Conservation (phyloP, 2,888 invertebrate species). For the Melolontha melolontha region DNA sequence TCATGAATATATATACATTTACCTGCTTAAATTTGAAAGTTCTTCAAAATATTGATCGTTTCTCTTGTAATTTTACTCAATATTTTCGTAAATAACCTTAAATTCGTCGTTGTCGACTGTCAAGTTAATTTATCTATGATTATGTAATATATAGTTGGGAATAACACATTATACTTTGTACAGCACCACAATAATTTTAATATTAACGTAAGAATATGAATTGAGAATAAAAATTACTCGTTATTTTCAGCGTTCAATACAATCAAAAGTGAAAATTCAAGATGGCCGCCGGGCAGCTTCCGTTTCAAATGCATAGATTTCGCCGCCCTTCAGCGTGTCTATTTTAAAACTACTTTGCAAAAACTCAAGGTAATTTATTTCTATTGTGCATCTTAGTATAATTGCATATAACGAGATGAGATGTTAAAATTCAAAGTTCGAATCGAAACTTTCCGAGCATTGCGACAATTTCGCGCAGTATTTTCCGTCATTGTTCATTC, state of each 20-base stretch:
- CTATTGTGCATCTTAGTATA: slow-evolving; percentile 38
- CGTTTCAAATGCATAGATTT: slow-evolving; percentile 58
- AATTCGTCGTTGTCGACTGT: too few species aligned
- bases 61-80: not conserved
- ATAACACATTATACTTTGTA: too few species aligned
- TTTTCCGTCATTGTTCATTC: slow-evolving; percentile 46
- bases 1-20: too few species aligned
- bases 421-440: too few species aligned
- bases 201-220: too few species aligned
- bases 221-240: slow-evolving; percentile 8
- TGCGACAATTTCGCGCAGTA: slow-evolving; percentile 16
- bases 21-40: too few species aligned
- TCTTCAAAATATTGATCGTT: too few species aligned
- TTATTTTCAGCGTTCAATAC: slow-evolving; percentile 58
- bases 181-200: too few species aligned
- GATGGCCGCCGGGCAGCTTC: slow-evolving; percentile 63
- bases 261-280: slow-evolving; percentile 68
- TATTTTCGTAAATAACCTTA: not conserved
- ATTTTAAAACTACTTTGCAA: slow-evolving; percentile 53
- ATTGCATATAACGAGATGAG: not conserved
- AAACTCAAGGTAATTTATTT: slow-evolving; percentile 54
- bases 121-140: too few species aligned
- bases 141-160: too few species aligned
- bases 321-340: slow-evolving; percentile 58
- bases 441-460: slow-evolving; percentile 6